A percentile compares a stretch with the other conserved stretches of the same genome.
These are phyloP conservation scores for Dicycla oo DNA, from an alignment of 2,888 invertebrate species.

Conservation along the genomic window DNA sequence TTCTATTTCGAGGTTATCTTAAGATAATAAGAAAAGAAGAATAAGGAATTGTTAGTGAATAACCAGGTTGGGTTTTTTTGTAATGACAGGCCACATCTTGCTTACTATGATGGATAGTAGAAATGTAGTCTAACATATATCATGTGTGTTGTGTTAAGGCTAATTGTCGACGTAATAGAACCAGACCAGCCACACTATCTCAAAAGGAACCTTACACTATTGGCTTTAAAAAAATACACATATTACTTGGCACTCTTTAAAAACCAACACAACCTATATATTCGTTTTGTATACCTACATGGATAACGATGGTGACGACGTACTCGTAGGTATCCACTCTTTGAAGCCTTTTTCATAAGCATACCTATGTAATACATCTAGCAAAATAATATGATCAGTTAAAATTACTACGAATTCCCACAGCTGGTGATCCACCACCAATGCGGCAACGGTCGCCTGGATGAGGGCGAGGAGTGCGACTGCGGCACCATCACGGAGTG, in stretches of 20 bases:
- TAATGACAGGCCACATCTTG: not conserved
- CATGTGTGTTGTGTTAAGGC: too few relatives aligned
- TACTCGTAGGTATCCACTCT: too few relatives aligned
- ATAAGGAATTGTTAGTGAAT: not conserved
- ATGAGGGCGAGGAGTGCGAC: conserved; percentile 99
- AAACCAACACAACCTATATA: too few relatives aligned
- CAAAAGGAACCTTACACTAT: too few relatives aligned
- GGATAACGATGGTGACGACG: not conserved
- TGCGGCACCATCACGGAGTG: conserved; percentile 98
- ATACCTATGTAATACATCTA: not conserved
- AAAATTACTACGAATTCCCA: not conserved
- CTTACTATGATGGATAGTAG: not conserved
- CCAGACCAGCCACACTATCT: too few relatives aligned
- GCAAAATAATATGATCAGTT: not conserved
- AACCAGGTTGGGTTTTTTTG: too few relatives aligned
- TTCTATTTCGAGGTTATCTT: conserved; percentile 46
- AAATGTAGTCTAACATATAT: too few relatives aligned
- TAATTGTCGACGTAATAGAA: too few relatives aligned
- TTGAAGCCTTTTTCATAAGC: not conserved
- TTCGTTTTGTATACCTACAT: not conserved
- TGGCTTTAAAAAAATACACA: too few relatives aligned
- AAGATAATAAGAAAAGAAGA: not conserved
- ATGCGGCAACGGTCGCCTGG: conserved; percentile 98
- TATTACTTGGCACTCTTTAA: too few relatives aligned
- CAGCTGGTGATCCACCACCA: conserved; percentile 93